Evolutionary conservation across 2,888 invertebrate genomes (phyloP).

Genomic region (Tortricodes alternella): DNA sequence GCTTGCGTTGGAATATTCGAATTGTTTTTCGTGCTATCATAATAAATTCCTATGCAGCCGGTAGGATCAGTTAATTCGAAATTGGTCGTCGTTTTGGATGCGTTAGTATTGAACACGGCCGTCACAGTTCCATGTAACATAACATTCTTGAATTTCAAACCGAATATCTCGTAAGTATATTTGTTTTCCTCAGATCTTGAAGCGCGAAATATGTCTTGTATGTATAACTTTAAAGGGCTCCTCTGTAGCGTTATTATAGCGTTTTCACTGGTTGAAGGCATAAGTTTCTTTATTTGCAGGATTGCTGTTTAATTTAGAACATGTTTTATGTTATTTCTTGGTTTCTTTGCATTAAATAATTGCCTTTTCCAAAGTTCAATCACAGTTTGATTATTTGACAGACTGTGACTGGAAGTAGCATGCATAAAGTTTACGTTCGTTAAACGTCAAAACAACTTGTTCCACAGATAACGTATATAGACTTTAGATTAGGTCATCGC

Average conservation of each 20-base stretch:
- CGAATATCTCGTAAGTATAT: conserved; percentile 68
- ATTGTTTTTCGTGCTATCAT: conserved; percentile 58
- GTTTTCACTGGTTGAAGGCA: conserved; percentile 31
- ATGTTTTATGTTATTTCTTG: background rate
- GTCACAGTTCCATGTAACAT: conserved; percentile 72
- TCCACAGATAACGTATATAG: too few species aligned
- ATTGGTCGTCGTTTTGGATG: conserved; percentile 44
- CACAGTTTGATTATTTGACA: too few species aligned
- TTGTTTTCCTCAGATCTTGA: conserved; percentile 55
- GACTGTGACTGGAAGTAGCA: too few species aligned
- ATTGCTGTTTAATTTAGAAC: background rate
- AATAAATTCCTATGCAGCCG: conserved; percentile 66
- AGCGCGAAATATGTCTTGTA: conserved; percentile 74
- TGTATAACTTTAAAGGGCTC: conserved; percentile 65
- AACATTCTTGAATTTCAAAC: conserved; percentile 66
- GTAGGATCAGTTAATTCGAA: conserved; percentile 71
- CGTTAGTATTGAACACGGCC: conserved; percentile 53
- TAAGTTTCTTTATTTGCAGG: background rate
- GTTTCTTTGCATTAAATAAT: too few species aligned
- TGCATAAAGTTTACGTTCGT: too few species aligned
- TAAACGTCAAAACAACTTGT: too few species aligned
- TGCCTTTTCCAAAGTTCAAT: too few species aligned
- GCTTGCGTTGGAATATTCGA: conserved; percentile 38
- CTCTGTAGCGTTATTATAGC: conserved; percentile 45
- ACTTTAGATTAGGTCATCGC: too few species aligned